Percentiles rank a stretch among this genome's conserved stretches.
Conservation (phyloP, 2,113 vertebrate genomes). For the Prionailurus viverrinus region DNA sequence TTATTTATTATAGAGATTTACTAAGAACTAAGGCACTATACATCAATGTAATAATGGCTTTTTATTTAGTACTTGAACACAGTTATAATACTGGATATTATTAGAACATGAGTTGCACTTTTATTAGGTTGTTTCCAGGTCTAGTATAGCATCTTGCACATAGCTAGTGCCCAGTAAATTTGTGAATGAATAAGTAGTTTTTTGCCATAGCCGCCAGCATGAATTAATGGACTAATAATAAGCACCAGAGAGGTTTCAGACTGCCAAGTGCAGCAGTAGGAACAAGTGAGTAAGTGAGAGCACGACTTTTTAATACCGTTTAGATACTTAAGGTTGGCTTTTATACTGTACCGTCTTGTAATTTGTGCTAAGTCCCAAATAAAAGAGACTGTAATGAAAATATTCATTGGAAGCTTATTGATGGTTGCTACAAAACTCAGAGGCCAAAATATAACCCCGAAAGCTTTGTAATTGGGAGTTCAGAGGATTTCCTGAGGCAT, state of each 20-base stretch:
- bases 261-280: background rate
- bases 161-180: background rate
- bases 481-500: background rate
- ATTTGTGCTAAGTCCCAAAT: slow-evolving; percentile 42
- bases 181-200: slow-evolving; percentile 34
- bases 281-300: slow-evolving; percentile 59
- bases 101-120: background rate
- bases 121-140: background rate
- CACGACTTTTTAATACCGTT: slow-evolving; percentile 59
- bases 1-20: background rate
- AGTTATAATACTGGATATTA: background rate
- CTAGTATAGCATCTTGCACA: background rate
- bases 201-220: slow-evolving; percentile 6
- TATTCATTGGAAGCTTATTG: slow-evolving; percentile 28
- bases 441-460: background rate
- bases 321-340: slow-evolving; percentile 58
- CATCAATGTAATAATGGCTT: background rate
- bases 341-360: slow-evolving; percentile 12
- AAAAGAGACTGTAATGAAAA: slow-evolving; percentile 29
- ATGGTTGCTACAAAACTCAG: slow-evolving; percentile 24
- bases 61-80: background rate
- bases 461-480: background rate
- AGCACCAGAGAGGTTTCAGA: slow-evolving; percentile 40
- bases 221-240: slow-evolving; percentile 44
- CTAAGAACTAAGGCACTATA: background rate